Evolutionary conservation across 2,113 vertebrate genomes (phyloP), one percentile per base, ranked within the genome.

Genomic region (Chlamydotis undulata): DNA sequence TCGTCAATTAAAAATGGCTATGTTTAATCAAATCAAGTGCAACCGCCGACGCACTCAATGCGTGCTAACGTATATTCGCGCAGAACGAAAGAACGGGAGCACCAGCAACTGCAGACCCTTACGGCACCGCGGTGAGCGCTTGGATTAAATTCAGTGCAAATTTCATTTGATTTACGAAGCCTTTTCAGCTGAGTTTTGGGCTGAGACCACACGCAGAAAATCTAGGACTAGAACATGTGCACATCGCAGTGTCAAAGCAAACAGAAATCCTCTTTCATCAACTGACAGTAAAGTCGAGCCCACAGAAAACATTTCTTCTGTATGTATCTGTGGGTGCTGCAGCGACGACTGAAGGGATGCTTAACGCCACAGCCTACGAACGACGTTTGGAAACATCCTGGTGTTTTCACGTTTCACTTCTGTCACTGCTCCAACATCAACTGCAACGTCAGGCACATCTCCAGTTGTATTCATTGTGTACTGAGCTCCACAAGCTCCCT

Each of bases 61-160:
- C 1, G 45, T 4, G n/a, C 29, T 35, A 22, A 60, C 2, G 35
- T 25, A 26, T 90, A 69, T 23, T 29, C 43, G 1, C 0, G 4
- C 3, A 19, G 21, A 9, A 2, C 0, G 28, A 7, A 71, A 49
- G 53, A 82, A 76, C 0, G 2, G 21, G 21, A 83, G 67, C 50
- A 4, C 39, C 57, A 39, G 3, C 7, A 73, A 61, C 25, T 43
- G 31, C 19, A 8, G 43, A 41, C 10, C 57, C 64, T 29, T 10
- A 2, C 0, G 29, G n/a, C 35, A 61, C 18, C 16, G 3, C 0
- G 10, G 11, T 4, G 28, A 87, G 14, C 1, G 1, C 56, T 15
- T 2, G 14, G n/a, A 10, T 26, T 50, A 14, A 56, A 45, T 14
- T 28, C 26, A 29, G 28, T 1, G 60, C 35, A 24, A 65, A 55